phyloP scores from a whole-genome alignment of 1,140 invertebrate genomes.

The Drosophila ercepeae region DNA sequence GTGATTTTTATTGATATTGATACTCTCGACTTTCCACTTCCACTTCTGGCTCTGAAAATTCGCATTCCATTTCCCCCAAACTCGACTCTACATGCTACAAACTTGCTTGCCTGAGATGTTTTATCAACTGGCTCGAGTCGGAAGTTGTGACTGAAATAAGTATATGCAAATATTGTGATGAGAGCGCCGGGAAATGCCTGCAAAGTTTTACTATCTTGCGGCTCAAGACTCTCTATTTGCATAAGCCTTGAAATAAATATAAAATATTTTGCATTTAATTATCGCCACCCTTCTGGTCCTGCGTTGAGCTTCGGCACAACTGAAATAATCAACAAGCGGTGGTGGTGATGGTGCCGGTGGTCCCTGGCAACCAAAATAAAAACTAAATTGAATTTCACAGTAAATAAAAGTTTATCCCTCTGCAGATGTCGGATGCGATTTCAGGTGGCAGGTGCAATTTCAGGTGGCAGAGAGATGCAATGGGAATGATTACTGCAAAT shows the following conservation, averaged over 20 bases:
- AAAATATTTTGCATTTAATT: constrained; percentile 82
- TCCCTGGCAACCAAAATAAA: constrained; percentile 31
- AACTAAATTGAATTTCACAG: constrained; percentile 63
- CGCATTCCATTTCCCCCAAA: neutral
- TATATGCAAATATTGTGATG: constrained; percentile 69
- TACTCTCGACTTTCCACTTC: constrained; percentile 54
- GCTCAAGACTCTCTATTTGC: constrained; percentile 71
- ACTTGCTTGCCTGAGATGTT: constrained; percentile 40
- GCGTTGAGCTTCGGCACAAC: constrained; percentile 2
- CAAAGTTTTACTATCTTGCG: constrained; percentile 69
- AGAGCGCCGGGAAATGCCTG: constrained; percentile 45
- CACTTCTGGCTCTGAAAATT: neutral
- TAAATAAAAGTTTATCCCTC: constrained; percentile 66
- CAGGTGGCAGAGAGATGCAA: neutral
- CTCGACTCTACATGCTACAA: constrained; percentile 18
- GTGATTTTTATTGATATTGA: constrained; percentile 80
- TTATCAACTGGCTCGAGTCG: constrained; percentile 58
- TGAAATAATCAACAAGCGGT: constrained; percentile 44
- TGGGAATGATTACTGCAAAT: constrained; percentile 8
- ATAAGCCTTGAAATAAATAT: constrained; percentile 79
- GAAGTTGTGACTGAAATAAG: constrained; percentile 43
- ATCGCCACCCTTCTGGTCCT: constrained; percentile 41
- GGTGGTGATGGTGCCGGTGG: no score
- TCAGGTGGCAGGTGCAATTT: constrained; percentile 18
- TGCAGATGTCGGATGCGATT: constrained; percentile 27